Evolutionary conservation across 2,888 invertebrate genomes (phyloP), one percentile per base, ranked within the genome.

Genomic region (Dinocampus coccinellae): DNA sequence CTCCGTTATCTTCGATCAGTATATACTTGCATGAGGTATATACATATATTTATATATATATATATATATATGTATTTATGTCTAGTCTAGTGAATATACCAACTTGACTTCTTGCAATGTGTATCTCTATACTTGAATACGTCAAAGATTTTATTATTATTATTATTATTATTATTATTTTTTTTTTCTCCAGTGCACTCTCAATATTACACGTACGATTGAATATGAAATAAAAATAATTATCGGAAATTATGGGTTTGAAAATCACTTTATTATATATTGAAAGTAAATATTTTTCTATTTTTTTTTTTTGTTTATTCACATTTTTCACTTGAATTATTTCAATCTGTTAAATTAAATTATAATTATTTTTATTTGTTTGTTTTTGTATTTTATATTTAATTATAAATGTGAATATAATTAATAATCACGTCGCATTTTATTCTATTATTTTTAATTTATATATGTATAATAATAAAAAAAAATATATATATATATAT

Each of bases 1-100:
- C 79, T 79, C 79, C 74, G 76, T 77, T 80, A 79, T 80, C 79
- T 79, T 75, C 16, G 77, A 79, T 80, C 79, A 66, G 62, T 47
- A n/a, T n/a, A n/a, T n/a, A 47, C 6, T 4, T 69, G 64, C 63
- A 64, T 55, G 66, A 61, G 57, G 52, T 29, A 65, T 63, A 62
- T 36, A n/a, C 39, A 66, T 20, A 36, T 42, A 42, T 16, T 24
- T 22, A 26, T 29, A 47, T 6, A 47, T 66, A 26, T 36, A 36
- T 24, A 39, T 29, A 47, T 6, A 47, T 66, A 26, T 22, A 16
- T 16, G 11, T 33, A 16, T 57, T 39, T 20, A 36, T 57, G 66
- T 58, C 57, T 66, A 66, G 57, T 57, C 57, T 16, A 57, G 39
- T 57, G 57, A 36, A 36, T 65, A 65, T 20, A 16, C 53, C 24